These are phyloP conservation scores for Subacronicta megacephala DNA, from an alignment of 2,888 invertebrate genomes.

Conservation along the genomic window DNA sequence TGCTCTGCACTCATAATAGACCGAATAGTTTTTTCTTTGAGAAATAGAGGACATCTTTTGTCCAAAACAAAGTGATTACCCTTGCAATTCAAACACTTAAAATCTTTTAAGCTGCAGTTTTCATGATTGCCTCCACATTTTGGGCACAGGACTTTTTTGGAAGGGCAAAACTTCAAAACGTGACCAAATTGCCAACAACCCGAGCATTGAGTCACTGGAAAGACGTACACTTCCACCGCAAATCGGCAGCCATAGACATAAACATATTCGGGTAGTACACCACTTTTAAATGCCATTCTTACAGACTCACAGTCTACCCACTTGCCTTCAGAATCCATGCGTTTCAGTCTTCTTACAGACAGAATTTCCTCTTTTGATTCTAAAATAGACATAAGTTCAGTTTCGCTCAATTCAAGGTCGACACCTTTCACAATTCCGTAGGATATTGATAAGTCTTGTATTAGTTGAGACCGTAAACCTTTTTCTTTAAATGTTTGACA, in stretches of 20 bases:
- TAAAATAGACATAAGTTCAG: slow-evolving; percentile 19
- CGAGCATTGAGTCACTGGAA: slow-evolving; percentile 37
- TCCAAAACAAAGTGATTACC: slow-evolving; percentile 6
- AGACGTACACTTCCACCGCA: slow-evolving; percentile 22
- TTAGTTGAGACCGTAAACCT: slow-evolving; percentile 24
- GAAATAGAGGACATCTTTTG: slow-evolving; percentile 4
- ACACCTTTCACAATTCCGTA: slow-evolving; percentile 39
- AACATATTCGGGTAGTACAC: slow-evolving; percentile 18
- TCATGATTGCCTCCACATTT: slow-evolving; percentile 12
- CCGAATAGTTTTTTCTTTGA: slow-evolving; percentile 9
- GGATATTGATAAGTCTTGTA: slow-evolving; percentile 17
- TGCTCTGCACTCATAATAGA: slow-evolving; percentile 5
- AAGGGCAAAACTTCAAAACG: slow-evolving; percentile 15
- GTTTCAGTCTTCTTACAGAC: slow-evolving; percentile 27
- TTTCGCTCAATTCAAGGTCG: slow-evolving; percentile 34
- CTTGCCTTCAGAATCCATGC: slow-evolving; percentile 15
- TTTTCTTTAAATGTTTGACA: slow-evolving; percentile 27
- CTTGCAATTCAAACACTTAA: slow-evolving; percentile 10
- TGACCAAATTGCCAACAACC: slow-evolving; percentile 28
- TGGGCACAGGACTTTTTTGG: slow-evolving; percentile 19
- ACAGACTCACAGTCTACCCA: slow-evolving; percentile 33
- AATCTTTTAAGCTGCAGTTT: slow-evolving; percentile 6
- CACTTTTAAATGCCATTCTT: slow-evolving; percentile 23
- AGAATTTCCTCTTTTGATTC: slow-evolving; percentile 12
- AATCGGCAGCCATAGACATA: slow-evolving; percentile 27